Evolutionary conservation across 2,113 vertebrate species (phyloP).

Genomic region (Monarcha castaneiventris): DNA sequence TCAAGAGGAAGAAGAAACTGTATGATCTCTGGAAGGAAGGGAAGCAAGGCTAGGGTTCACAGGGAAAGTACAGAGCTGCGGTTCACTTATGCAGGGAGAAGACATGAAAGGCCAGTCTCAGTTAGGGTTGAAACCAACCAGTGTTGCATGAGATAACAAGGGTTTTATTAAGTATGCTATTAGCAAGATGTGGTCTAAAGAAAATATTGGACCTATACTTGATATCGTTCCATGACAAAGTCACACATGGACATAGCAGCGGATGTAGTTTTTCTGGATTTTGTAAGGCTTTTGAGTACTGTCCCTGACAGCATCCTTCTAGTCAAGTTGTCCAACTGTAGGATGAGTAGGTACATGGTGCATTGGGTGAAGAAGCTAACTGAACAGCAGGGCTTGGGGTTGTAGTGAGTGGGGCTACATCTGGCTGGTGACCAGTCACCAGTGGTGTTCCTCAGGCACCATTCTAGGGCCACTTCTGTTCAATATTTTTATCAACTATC

Average conservation of each 20-base stretch:
- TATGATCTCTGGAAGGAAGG: not conserved
- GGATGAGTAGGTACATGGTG: not conserved
- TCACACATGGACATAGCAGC: rapidly evolving
- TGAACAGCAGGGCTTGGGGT: not conserved
- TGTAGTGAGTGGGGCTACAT: not conserved
- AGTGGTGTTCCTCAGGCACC: not conserved
- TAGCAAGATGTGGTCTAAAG: not conserved
- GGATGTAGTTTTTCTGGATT: not conserved
- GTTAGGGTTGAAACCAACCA: not conserved
- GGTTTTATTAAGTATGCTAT: not conserved
- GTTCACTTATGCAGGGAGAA: not conserved
- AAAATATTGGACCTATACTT: not conserved
- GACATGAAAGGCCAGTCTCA: not conserved
- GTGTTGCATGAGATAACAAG: not conserved
- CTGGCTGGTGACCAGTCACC: not conserved
- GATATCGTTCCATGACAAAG: not conserved
- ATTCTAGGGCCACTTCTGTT: not conserved
- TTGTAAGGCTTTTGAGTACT: not conserved
- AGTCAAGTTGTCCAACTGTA: not conserved
- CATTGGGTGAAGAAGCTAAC: not conserved
- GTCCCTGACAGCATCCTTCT: not conserved
- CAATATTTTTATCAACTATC: not conserved
- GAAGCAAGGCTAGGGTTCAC: not conserved
- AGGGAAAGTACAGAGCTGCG: not conserved
- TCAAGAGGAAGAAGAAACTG: not conserved